phyloP scores from a whole-genome alignment of 2,113 vertebrate species.

The Barbus barbus region DNA sequence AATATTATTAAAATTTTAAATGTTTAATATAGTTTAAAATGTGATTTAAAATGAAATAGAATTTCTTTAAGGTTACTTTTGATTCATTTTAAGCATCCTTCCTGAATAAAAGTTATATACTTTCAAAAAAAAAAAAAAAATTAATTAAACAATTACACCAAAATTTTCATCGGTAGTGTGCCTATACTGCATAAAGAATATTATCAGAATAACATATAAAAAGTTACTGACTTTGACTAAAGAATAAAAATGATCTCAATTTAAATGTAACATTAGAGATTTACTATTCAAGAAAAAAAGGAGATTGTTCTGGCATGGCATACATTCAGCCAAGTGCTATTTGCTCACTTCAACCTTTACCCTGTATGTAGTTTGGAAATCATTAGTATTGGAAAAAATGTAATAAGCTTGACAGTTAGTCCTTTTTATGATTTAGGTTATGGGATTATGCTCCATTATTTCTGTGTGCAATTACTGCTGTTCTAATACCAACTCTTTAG shows the following conservation, averaged over 20 bases:
- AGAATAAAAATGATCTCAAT: not conserved
- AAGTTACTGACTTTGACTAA: not conserved
- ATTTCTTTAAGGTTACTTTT: no score
- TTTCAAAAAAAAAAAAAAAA: no score
- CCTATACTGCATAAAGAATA: no score
- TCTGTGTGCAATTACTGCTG: constrained; percentile 59
- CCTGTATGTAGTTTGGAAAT: constrained; percentile 39
- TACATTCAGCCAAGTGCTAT: constrained; percentile 39
- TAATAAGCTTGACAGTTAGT: constrained; percentile 61
- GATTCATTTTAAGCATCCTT: no score
- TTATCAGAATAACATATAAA: no score
- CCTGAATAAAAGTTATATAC: no score
- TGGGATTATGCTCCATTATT: constrained; percentile 56
- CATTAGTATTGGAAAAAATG: constrained; percentile 19
- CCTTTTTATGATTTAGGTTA: constrained; percentile 55
- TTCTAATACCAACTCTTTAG: constrained; percentile 51
- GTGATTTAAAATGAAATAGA: no score
- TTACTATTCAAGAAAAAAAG: constrained; percentile 32
- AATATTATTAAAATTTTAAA: no score
- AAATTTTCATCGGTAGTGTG: not conserved
- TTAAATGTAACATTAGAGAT: not conserved
- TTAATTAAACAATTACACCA: no score
- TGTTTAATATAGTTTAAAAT: no score
- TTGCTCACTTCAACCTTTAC: constrained; percentile 38
- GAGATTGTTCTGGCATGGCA: constrained; percentile 1